Evolutionary conservation across 2,888 invertebrate genomes (phyloP), one percentile per base, ranked within the genome.

Genomic region (Thymelicus acteon): DNA sequence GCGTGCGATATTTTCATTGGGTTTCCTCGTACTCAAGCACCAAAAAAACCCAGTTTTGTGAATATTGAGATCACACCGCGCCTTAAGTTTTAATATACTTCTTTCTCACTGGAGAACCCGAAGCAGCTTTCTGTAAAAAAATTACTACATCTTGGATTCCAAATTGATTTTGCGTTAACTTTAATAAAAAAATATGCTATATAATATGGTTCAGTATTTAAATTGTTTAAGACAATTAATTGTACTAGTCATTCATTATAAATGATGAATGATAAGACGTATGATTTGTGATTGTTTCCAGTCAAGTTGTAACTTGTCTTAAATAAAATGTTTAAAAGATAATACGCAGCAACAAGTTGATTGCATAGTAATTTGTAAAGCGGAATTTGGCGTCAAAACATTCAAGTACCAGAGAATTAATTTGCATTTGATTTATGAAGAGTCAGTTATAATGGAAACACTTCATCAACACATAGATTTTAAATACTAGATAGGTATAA

Each of bases 341-440:
- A 70, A 70, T 49, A 44, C 62, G 68, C 64, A 60, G 48, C 19
- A 70, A 70, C 60, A 64, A 70, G 64, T 70, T 70, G 49, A 70
- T 70, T 64, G 60, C 70, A 70, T 70, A 64, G 70, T 70, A 64
- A 70, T 70, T 64, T 64, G 63, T 63, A 60, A 64, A 64, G 70
- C 64, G 70, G 70, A 70, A 70, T 64, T 70, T 70, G 64, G 60
- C 64, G 70, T 70, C 70, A 70, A 60, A 70, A 70, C 70, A 70
- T 58, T 70, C 64, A 70, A 70, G 52, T 24, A 31, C 7, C 57
- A 58, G 58, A 19, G 49, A 70, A 70, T 70, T 64, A 64, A 70
- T 70, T 70, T 60, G 60, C 70, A 64, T 49, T 19, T 60, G 64
- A 70, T 70, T 70, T 70, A 64, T 60, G 70, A 64, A n/a, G 70